A percentile compares a stretch with the other conserved stretches of the same genome.
Conservation (phyloP, 1,140 invertebrate genomes). For the Calephelis nemesis region DNA sequence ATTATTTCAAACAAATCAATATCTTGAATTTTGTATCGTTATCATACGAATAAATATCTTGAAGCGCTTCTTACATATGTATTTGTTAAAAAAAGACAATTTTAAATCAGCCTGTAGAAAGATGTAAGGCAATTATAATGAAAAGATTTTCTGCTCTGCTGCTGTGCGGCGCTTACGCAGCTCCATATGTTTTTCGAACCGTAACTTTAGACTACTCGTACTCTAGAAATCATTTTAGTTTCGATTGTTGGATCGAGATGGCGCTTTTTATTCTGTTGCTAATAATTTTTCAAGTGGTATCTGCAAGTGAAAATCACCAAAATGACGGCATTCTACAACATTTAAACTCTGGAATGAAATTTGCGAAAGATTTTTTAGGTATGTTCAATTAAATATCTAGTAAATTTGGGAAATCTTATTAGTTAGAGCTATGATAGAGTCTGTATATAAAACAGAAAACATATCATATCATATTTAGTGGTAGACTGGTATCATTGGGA, state of each 20-base stretch:
- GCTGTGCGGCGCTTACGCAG: conserved; percentile 46
- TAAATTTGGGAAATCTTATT: no score
- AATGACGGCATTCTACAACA: conserved; percentile 80
- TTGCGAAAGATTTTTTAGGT: conserved; percentile 82
- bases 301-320: conserved; percentile 41
- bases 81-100: background rate
- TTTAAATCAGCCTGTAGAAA: conserved; percentile 43
- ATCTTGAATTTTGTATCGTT: no score
- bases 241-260: conserved; percentile 48
- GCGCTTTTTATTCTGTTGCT: conserved; percentile 43
- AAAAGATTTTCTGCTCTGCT: conserved; percentile 50
- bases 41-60: no score
- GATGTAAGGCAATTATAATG: conserved; percentile 30
- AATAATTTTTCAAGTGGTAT: conserved; percentile 40
- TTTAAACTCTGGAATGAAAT: conserved; percentile 81
- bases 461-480: no score
- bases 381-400: conserved; percentile 25
- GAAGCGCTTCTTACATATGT: background rate
- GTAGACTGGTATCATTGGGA: no score
- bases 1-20: no score
- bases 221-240: conserved; percentile 44
- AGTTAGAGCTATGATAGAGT: no score
- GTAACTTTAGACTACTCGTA: conserved; percentile 32
- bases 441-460: no score
- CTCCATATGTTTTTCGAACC: conserved; percentile 52